phyloP scores from a whole-genome alignment of 1,140 invertebrate species.

The Antheraea mylitta region DNA sequence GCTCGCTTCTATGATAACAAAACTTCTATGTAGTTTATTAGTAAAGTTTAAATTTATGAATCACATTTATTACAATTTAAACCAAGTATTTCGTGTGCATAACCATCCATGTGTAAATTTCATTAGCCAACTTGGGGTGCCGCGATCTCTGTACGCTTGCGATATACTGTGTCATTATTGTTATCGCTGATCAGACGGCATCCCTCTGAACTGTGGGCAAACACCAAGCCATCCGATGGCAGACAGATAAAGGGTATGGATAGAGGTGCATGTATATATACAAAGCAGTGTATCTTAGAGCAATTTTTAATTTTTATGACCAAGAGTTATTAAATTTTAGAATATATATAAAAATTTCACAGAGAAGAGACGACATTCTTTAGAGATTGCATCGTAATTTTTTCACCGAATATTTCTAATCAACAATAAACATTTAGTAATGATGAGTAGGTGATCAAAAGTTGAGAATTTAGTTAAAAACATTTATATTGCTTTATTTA shows the following conservation, averaged over 20 bases:
- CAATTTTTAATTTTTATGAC: no score
- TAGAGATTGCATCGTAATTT: no score
- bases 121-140: not conserved
- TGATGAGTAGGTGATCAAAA: no score
- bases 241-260: not conserved
- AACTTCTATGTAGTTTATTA: not conserved
- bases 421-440: no score
- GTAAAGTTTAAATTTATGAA: not conserved
- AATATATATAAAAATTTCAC: no score
- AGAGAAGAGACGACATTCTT: no score
- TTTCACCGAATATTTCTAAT: no score
- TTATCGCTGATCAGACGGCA: constrained; percentile 27
- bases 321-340: no score
- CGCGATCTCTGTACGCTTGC: constrained; percentile 22
- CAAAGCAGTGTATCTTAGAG: no score
- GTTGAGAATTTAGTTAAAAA: no score
- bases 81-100: not conserved
- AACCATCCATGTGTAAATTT: not conserved
- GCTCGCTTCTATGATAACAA: not conserved
- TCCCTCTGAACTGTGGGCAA: constrained; percentile 13
- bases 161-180: constrained; percentile 34
- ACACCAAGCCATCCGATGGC: constrained; percentile 9
- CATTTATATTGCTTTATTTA: no score
- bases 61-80: not conserved
- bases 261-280: no score